Percentiles rank a stretch among this genome's conserved stretches.
phyloP scores from a whole-genome alignment of 2,797 vertebrate species.

The Cryptoblepharus egeriae region DNA sequence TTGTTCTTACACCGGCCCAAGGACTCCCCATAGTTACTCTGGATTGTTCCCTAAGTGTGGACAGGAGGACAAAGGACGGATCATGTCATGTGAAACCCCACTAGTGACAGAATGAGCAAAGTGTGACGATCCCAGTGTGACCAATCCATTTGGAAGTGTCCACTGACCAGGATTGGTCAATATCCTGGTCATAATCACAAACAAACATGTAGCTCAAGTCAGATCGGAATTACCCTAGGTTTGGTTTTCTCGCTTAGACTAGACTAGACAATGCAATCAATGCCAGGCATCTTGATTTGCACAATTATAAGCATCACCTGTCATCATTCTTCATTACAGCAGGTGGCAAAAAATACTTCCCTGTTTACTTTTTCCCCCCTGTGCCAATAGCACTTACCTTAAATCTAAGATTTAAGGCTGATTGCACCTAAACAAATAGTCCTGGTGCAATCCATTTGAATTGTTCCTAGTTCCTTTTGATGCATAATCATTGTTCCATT shows the following conservation, averaged over 20 bases:
- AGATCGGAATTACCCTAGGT: background rate
- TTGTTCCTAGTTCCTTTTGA: background rate
- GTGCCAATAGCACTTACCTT: background rate
- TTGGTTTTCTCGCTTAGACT: background rate
- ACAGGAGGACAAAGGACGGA: too few relatives aligned
- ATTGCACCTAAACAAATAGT: background rate
- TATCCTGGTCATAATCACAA: too few relatives aligned
- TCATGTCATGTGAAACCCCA: too few relatives aligned
- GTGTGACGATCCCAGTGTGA: too few relatives aligned
- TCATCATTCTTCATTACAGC: background rate
- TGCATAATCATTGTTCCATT: background rate
- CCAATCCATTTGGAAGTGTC: too few relatives aligned
- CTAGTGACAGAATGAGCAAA: too few relatives aligned
- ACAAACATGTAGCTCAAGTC: background rate
- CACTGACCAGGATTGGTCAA: too few relatives aligned
- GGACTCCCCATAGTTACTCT: too few relatives aligned
- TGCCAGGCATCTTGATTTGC: background rate
- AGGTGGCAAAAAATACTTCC: background rate
- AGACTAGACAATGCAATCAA: background rate
- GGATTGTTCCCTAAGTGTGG: too few relatives aligned
- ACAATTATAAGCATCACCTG: background rate
- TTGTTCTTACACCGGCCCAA: too few relatives aligned
- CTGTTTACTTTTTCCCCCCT: constrained; percentile 1
- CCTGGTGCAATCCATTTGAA: background rate
- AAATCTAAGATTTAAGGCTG: background rate